Evolutionary conservation across 1,140 invertebrate species (phyloP), one percentile per base, ranked within the genome.

Genomic region (Leptestheria dahalacensis): DNA sequence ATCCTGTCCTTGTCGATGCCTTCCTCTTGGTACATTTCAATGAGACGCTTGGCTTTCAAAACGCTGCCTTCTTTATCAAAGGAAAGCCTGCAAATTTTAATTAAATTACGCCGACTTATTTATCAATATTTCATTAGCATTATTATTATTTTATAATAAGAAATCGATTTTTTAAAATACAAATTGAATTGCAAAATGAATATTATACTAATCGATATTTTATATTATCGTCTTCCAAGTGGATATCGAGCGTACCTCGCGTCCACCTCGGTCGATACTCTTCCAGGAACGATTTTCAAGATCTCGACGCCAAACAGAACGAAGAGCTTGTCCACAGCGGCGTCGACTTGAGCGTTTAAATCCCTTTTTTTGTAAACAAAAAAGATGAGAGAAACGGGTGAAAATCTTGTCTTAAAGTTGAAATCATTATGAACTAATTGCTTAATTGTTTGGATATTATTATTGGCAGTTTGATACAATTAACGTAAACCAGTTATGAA

Each of bases 181-280:
- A n/a, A n/a, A n/a, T n/a, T n/a, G n/a, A n/a, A n/a, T n/a, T n/a
- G n/a, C n/a, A n/a, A n/a, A n/a, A n/a, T n/a, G n/a, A n/a, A n/a
- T n/a, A n/a, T n/a, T n/a, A n/a, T n/a, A n/a, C n/a, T n/a, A n/a
- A n/a, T n/a, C n/a, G n/a, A n/a, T n/a, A n/a, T n/a, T n/a, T n/a
- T n/a, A n/a, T n/a, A n/a, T n/a, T n/a, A n/a, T n/a, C n/a, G n/a
- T n/a, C n/a, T n/a, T n/a, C n/a, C n/a, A n/a, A n/a, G n/a, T n/a
- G n/a, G n/a, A n/a, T n/a, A n/a, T n/a, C n/a, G n/a, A n/a, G 64
- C 18, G 69, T 72, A 87, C 85, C 88, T 83, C 24, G 97, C 95
- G 79, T 99, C 95, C 23, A 99, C 91, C 81, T 99, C 96, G 12
- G 93, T 98, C 3, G 95, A 98, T 2, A 99, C 96, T 62, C 96